A percentile compares a stretch with the other conserved stretches of the same genome.
Evolutionary conservation across 2,113 vertebrate genomes (phyloP).

Genomic region (Cebidichthys violaceus): DNA sequence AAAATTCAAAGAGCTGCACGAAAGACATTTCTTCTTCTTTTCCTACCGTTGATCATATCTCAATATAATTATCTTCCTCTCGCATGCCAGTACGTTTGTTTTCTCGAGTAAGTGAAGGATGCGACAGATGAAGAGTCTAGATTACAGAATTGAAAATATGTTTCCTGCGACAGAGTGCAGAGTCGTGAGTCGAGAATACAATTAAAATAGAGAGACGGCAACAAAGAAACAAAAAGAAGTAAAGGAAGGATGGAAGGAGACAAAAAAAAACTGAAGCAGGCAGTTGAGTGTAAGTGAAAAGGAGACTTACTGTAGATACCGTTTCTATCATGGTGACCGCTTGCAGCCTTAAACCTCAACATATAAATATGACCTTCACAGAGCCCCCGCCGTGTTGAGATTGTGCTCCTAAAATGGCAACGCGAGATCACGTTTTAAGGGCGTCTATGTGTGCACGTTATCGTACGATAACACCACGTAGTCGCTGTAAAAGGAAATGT

Average conservation of each 20-base stretch:
- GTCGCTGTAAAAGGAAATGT: slow-evolving; percentile 37
- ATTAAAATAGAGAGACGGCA: not conserved
- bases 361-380: slow-evolving; percentile 16
- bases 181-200: not conserved
- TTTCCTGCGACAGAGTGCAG: not conserved
- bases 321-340: not conserved
- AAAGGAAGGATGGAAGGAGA: not conserved
- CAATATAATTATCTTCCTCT: slow-evolving; percentile 11
- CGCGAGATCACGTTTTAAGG: slow-evolving; percentile 19
- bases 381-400: not conserved
- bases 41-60: not conserved
- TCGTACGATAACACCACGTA: slow-evolving; percentile 25
- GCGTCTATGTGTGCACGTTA: not conserved
- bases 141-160: not conserved
- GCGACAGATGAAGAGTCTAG: not conserved
- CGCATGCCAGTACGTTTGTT: not conserved
- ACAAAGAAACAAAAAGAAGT: not conserved
- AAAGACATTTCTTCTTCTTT: not conserved
- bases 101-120: not conserved
- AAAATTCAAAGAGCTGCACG: slow-evolving; percentile 14
- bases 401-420: not conserved
- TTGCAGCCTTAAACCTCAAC: slow-evolving; percentile 1
- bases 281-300: not conserved
- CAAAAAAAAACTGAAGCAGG: not conserved
- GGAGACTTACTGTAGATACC: not conserved